Evolutionary conservation across 92 coral and sea anemone genomes (phyloP).

Genomic region (Umimayanthus kanabou): DNA sequence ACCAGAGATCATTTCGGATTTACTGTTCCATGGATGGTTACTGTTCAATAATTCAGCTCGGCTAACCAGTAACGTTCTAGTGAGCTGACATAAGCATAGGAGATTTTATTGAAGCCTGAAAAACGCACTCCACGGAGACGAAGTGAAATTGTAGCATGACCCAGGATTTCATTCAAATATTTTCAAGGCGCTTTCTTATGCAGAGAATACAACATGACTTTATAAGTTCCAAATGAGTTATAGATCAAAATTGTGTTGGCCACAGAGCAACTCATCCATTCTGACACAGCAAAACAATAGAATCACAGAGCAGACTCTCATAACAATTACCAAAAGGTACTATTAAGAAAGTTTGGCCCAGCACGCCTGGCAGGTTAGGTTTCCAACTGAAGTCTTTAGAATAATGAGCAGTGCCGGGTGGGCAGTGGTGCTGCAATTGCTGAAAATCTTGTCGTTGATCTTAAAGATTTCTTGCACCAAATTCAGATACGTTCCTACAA

Average conservation of each 20-base stretch:
- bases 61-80: constrained; percentile 31
- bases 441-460: too few species aligned
- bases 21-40: background rate
- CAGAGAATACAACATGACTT: background rate
- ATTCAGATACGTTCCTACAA: too few species aligned
- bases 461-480: too few species aligned
- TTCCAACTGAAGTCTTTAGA: too few species aligned
- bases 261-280: constrained; percentile 1
- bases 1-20: background rate
- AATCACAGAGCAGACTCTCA: background rate
- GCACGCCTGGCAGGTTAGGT: background rate
- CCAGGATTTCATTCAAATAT: background rate
- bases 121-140: background rate
- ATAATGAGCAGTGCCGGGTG: too few species aligned
- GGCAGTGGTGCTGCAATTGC: too few species aligned
- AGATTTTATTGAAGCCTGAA: background rate
- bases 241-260: background rate
- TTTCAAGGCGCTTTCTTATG: background rate
- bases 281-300: background rate
- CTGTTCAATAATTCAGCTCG: constrained; percentile 33
- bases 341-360: background rate
- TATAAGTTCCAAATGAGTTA: background rate
- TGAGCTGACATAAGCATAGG: constrained; percentile 42
- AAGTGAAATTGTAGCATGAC: background rate
- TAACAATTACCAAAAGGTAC: background rate